Evolutionary conservation across 23 tunicate species (phyloP).

Genomic region (Halocynthia roretzi): DNA sequence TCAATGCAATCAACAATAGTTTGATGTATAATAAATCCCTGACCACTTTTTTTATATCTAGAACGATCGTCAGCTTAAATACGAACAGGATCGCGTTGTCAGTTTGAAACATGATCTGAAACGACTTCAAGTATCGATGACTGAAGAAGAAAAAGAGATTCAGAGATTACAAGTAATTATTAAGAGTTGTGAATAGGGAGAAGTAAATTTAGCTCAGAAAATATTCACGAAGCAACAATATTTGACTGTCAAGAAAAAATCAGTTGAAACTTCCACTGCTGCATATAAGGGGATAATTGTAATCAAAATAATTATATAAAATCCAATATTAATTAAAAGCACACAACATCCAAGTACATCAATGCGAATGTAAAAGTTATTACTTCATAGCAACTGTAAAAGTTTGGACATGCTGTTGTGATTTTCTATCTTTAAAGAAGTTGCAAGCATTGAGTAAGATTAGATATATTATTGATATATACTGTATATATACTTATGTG

Average conservation of each 20-base stretch:
- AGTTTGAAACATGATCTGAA: constrained; percentile 56
- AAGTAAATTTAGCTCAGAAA: not conserved
- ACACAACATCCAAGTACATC: no score
- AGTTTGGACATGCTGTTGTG: no score
- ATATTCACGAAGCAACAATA: not conserved
- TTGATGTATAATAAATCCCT: not conserved
- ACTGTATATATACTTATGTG: no score
- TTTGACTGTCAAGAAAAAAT: not conserved
- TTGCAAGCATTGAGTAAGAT: no score
- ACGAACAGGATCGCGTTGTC: constrained; percentile 81
- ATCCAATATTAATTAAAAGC: no score
- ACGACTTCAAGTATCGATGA: constrained; percentile 35
- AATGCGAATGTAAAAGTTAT: no score
- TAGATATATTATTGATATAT: no score
- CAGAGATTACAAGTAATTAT: constrained; percentile 41
- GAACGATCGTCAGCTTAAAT: constrained; percentile 75
- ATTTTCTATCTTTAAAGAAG: no score
- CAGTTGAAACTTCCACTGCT: no score
- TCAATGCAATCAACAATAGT: not conserved
- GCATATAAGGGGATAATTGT: no score
- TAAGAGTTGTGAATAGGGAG: not conserved
- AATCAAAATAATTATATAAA: no score
- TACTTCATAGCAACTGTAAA: no score
- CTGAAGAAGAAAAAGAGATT: constrained; percentile 56
- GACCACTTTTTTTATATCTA: not conserved